Evolutionary conservation across 2,797 vertebrate genomes (phyloP).

Genomic region (Hephaestus fuliginosus): DNA sequence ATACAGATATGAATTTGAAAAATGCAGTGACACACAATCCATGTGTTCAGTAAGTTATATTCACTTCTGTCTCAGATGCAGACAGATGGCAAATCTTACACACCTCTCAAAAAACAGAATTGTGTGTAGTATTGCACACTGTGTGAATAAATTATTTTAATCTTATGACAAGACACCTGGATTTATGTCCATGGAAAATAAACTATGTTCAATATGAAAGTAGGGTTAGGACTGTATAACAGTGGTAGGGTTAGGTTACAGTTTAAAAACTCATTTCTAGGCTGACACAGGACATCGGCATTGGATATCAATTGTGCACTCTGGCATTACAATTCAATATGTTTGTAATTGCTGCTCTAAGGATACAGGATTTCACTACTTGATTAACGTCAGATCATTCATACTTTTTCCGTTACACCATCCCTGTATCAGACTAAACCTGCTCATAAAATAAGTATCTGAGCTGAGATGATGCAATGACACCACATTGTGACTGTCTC

Average conservation of each 20-base stretch:
- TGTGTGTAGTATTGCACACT: no score
- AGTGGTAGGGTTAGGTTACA: no score
- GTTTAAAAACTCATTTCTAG: no score
- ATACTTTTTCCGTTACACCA: background rate
- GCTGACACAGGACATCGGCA: background rate
- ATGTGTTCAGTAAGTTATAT: background rate
- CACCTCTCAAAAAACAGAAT: background rate
- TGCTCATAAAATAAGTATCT: background rate
- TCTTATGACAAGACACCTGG: background rate
- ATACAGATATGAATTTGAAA: background rate
- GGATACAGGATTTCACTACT: background rate
- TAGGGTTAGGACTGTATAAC: no score
- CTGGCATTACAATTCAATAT: background rate
- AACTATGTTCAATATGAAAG: no score
- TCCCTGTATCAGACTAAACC: background rate
- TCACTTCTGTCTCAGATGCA: background rate
- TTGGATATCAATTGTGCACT: background rate
- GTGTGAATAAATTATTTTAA: no score
- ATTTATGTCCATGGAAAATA: no score
- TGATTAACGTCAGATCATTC: background rate
- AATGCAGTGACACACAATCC: background rate
- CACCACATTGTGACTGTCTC: no score
- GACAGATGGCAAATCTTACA: background rate
- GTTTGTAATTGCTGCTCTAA: background rate
- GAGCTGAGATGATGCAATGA: background rate